phyloP scores from a whole-genome alignment of 1,140 invertebrate genomes.

The Nymphalis io region DNA sequence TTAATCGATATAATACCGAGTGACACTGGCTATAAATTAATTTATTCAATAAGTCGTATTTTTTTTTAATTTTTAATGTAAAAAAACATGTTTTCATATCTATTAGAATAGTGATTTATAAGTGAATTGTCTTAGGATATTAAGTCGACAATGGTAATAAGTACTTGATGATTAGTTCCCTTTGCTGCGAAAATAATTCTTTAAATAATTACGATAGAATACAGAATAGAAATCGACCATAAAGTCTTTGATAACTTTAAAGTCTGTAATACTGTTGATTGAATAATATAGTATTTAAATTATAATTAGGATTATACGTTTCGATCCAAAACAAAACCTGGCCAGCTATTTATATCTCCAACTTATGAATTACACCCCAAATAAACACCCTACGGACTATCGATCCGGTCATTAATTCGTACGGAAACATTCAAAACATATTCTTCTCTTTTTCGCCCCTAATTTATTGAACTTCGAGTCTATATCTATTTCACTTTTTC shows the following conservation, averaged over 20 bases:
- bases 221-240: not conserved
- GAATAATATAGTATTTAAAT: too few species aligned
- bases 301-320: not conserved
- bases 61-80: too few species aligned
- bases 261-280: too few species aligned
- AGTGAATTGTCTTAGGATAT: too few species aligned
- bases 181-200: not conserved
- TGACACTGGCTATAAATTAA: too few species aligned
- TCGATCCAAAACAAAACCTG: not conserved
- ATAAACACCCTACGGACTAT: constrained; percentile 36
- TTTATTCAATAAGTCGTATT: too few species aligned
- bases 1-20: too few species aligned
- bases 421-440: constrained; percentile 17
- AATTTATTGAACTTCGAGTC: not conserved
- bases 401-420: constrained; percentile 24
- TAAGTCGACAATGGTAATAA: not conserved
- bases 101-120: too few species aligned
- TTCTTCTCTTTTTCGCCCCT: constrained; percentile 16
- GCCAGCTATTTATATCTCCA: constrained; percentile 1
- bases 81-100: too few species aligned
- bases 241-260: too few species aligned
- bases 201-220: not conserved
- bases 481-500: constrained; percentile 16
- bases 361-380: constrained; percentile 29
- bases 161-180: not conserved